These are phyloP conservation scores for Columba guinea DNA, from an alignment of 2,797 vertebrate genomes.

Conservation along the genomic window DNA sequence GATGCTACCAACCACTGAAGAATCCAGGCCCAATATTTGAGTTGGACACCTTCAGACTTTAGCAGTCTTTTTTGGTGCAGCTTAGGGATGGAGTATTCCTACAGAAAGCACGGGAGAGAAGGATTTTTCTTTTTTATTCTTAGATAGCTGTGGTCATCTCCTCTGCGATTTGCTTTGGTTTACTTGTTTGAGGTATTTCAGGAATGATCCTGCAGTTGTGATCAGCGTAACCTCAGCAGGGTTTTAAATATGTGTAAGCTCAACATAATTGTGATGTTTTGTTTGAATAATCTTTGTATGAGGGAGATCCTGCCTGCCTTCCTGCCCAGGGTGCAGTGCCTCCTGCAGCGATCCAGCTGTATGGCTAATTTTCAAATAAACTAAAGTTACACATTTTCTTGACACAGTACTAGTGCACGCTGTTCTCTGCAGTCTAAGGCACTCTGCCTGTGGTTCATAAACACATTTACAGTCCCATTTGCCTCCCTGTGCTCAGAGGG, in stretches of 20 bases:
- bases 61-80: background rate
- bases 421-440: slow-evolving; percentile 32
- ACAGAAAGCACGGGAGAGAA: background rate
- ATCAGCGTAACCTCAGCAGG: slow-evolving; percentile 58
- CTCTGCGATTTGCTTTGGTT: slow-evolving; percentile 25
- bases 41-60: background rate
- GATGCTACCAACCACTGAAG: background rate
- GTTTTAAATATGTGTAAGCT: slow-evolving; percentile 65
- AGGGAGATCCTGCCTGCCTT: slow-evolving; percentile 10
- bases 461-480: slow-evolving; percentile 22
- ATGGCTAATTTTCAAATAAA: slow-evolving; percentile 67
- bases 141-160: slow-evolving; percentile 20
- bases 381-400: slow-evolving; percentile 32
- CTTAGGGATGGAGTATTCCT: background rate
- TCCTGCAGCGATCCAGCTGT: slow-evolving; percentile 60
- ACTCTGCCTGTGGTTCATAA: slow-evolving; percentile 35
- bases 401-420: background rate
- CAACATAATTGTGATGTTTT: slow-evolving; percentile 48
- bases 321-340: background rate
- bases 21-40: background rate
- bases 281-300: slow-evolving; percentile 56
- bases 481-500: slow-evolving; percentile 12
- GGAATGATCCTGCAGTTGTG: slow-evolving; percentile 62
- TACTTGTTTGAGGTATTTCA: slow-evolving; percentile 49
- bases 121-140: slow-evolving; percentile 8